A percentile compares a stretch with the other conserved stretches of the same genome.
These are phyloP conservation scores for Girardinus metallicus DNA, from an alignment of 2,797 vertebrate species.

Conservation along the genomic window DNA sequence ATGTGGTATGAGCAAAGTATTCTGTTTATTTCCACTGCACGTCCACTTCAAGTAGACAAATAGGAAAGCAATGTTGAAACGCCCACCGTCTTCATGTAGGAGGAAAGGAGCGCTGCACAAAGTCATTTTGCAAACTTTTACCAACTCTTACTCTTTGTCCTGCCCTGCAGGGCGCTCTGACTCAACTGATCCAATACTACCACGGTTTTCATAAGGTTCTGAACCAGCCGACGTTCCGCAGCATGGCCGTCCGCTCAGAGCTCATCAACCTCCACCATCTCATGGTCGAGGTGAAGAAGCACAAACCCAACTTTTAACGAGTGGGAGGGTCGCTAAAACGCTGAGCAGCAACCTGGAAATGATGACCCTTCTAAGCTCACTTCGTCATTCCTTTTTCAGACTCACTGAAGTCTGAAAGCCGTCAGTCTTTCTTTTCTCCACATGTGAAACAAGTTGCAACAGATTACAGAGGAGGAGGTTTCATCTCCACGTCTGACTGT, in stretches of 20 bases:
- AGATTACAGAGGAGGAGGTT: background rate
- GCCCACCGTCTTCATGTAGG: background rate
- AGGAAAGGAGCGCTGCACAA: background rate
- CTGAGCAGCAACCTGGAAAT: background rate
- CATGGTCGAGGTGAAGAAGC: conserved; percentile 97
- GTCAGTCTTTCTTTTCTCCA: background rate
- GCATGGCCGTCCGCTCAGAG: conserved; percentile 87
- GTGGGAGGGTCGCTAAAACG: fast-evolving
- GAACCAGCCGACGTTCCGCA: conserved; percentile 87
- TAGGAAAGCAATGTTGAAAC: background rate
- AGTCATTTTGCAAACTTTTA: background rate
- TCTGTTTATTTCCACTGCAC: background rate
- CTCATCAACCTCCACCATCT: conserved; percentile 96
- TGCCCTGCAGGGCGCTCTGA: conserved; percentile 86
- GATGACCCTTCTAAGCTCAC: background rate
- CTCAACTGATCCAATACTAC: conserved; percentile 95
- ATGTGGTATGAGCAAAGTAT: background rate
- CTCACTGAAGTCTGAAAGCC: background rate
- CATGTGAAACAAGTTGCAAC: background rate
- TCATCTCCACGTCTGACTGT: background rate
- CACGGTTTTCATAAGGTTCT: conserved; percentile 93
- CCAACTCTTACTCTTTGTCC: background rate
- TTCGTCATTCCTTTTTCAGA: background rate
- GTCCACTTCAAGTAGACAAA: background rate
- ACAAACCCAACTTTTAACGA: conserved; percentile 91